Conservation (phyloP, 2,888 invertebrate species). For the Anagyrus pseudococci region DNA sequence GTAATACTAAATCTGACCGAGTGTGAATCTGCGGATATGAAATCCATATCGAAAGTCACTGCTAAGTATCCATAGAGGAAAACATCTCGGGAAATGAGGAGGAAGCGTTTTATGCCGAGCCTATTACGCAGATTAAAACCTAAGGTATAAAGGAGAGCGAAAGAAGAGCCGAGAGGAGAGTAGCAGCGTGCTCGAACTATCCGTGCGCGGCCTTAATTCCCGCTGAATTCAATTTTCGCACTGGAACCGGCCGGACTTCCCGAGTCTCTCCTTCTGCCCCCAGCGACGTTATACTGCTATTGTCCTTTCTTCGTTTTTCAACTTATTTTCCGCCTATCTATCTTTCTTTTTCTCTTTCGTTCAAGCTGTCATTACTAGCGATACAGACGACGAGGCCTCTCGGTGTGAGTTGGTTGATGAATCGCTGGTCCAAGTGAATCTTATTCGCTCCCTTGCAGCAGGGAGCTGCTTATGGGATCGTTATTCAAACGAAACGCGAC, state of each 20-base stretch:
- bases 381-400: background rate
- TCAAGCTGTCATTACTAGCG: too few relatives aligned
- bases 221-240: constrained; percentile 21
- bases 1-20: too few relatives aligned
- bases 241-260: background rate
- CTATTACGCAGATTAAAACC: constrained; percentile 24
- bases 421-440: background rate
- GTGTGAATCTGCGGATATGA: too few relatives aligned
- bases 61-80: too few relatives aligned
- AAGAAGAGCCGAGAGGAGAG: background rate
- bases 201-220: constrained; percentile 16
- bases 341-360: background rate
- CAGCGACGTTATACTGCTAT: background rate
- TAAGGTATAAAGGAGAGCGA: background rate
- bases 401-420: background rate
- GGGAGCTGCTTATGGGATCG: background rate
- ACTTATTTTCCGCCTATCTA: too few relatives aligned
- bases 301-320: too few relatives aligned
- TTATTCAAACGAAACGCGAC: background rate
- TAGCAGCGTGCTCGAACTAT: background rate
- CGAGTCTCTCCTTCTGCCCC: background rate
- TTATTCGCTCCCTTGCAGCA: background rate
- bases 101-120: too few relatives aligned
- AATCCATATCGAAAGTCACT: too few relatives aligned
- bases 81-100: too few relatives aligned